These are phyloP conservation scores for Mustela nigripes DNA, from an alignment of 2,113 vertebrate genomes.

Conservation along the genomic window DNA sequence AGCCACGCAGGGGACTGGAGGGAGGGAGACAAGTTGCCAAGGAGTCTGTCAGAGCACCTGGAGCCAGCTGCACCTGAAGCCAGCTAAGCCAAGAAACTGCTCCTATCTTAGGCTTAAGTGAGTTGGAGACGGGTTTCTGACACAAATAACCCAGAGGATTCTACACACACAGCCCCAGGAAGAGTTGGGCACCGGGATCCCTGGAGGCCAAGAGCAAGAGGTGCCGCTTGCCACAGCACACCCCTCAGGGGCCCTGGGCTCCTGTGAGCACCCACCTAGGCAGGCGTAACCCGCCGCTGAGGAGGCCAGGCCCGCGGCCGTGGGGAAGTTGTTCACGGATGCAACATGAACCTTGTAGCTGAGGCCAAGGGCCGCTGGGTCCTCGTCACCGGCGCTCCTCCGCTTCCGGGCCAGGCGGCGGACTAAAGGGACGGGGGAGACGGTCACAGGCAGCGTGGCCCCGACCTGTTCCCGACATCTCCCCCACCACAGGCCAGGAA, in stretches of 20 bases:
- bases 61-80: not conserved
- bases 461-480: not conserved
- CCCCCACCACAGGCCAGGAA: rapidly evolving
- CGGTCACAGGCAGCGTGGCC: not conserved
- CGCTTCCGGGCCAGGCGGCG: slow-evolving; percentile 93
- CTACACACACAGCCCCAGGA: not conserved
- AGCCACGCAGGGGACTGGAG: not conserved
- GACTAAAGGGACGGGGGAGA: slow-evolving; percentile 86
- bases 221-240: too few species aligned
- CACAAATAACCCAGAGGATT: not conserved
- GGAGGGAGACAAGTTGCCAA: not conserved
- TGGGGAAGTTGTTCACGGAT: slow-evolving; percentile 97
- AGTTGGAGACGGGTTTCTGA: not conserved
- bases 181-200: not conserved
- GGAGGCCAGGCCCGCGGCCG: slow-evolving; percentile 95
- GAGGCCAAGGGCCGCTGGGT: slow-evolving; percentile 77
- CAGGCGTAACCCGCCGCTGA: slow-evolving; percentile 97
- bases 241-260: too few species aligned
- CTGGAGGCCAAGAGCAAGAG: rapidly evolving
- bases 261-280: slow-evolving; percentile 89
- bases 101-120: too few species aligned
- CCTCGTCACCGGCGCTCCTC: slow-evolving; percentile 76
- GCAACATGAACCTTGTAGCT: slow-evolving; percentile 95
- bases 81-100: not conserved
- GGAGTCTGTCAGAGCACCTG: not conserved